A percentile compares a stretch with the other conserved stretches of the same genome.
phyloP scores from a whole-genome alignment of 2,888 invertebrate genomes.

The Apamea anceps region DNA sequence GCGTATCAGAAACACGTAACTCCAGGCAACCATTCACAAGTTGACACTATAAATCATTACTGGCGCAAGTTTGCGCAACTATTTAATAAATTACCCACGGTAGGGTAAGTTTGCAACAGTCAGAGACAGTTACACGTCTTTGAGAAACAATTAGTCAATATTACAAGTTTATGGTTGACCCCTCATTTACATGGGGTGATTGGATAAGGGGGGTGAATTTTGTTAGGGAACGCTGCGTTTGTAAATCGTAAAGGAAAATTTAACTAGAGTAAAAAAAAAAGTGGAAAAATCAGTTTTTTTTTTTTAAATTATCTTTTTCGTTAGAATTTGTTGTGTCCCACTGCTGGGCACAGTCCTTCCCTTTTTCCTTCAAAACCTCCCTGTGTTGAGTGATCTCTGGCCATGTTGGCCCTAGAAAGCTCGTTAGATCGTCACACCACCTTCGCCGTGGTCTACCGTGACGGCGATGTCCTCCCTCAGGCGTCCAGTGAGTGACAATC shows the following conservation, averaged over 20 bases:
- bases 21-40: constrained; percentile 55
- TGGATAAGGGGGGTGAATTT: constrained; percentile 30
- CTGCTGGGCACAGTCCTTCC: too few relatives aligned
- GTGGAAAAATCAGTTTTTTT: background rate
- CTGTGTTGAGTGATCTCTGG: too few relatives aligned
- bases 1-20: constrained; percentile 42
- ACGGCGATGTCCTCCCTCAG: too few relatives aligned
- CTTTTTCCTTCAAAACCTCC: too few relatives aligned
- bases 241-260: background rate
- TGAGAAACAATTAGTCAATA: constrained; percentile 79
- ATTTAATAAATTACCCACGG: constrained; percentile 61
- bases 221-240: background rate
- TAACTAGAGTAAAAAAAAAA: too few relatives aligned
- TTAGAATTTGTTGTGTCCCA: too few relatives aligned
- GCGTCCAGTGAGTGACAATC: too few relatives aligned
- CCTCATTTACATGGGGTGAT: constrained; percentile 71
- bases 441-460: too few relatives aligned
- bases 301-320: background rate
- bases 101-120: constrained; percentile 51
- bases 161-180: constrained; percentile 78
- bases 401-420: too few relatives aligned
- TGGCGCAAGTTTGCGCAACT: constrained; percentile 51
- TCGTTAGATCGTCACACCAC: too few relatives aligned
- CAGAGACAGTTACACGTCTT: constrained; percentile 73
- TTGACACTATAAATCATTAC: constrained; percentile 59